These are phyloP conservation scores for Nomada fucata DNA, from an alignment of 2,888 invertebrate genomes.

Conservation along the genomic window DNA sequence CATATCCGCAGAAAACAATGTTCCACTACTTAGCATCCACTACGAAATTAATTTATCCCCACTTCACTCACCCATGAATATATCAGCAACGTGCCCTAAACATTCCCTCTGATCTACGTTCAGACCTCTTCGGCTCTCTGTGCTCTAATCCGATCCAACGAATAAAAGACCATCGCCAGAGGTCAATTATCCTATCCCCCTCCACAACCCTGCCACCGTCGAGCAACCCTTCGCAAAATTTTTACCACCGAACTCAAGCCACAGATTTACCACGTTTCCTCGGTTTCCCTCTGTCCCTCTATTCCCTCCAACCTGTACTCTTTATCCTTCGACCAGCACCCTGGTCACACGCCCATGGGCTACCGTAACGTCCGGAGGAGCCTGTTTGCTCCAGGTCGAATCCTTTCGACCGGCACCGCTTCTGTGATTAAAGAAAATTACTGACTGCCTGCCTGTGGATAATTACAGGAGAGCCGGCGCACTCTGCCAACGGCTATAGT, in stretches of 20 bases:
- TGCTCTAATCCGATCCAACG: slow-evolving; percentile 37
- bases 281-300: slow-evolving; percentile 34
- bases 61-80: not conserved
- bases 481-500: not conserved
- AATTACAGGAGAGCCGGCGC: slow-evolving; percentile 77
- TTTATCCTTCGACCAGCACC: slow-evolving; percentile 45
- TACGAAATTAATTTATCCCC: not conserved
- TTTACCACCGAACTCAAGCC: slow-evolving; percentile 34
- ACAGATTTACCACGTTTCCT: slow-evolving; percentile 21
- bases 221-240: slow-evolving; percentile 19
- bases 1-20: no score
- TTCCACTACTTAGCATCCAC: no score
- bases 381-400: slow-evolving; percentile 62
- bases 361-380: slow-evolving; percentile 41
- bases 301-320: slow-evolving; percentile 30
- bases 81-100: not conserved
- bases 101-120: not conserved
- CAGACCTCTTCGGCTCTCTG: slow-evolving; percentile 8
- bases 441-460: slow-evolving; percentile 75
- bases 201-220: slow-evolving; percentile 1
- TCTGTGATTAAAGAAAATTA: slow-evolving; percentile 84
- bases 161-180: slow-evolving; percentile 21
- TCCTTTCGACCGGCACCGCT: slow-evolving; percentile 70
- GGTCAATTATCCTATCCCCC: slow-evolving; percentile 12
- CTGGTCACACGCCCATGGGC: slow-evolving; percentile 43